phyloP scores from a whole-genome alignment of 1,140 invertebrate species.

The Xylocopa sonorina region DNA sequence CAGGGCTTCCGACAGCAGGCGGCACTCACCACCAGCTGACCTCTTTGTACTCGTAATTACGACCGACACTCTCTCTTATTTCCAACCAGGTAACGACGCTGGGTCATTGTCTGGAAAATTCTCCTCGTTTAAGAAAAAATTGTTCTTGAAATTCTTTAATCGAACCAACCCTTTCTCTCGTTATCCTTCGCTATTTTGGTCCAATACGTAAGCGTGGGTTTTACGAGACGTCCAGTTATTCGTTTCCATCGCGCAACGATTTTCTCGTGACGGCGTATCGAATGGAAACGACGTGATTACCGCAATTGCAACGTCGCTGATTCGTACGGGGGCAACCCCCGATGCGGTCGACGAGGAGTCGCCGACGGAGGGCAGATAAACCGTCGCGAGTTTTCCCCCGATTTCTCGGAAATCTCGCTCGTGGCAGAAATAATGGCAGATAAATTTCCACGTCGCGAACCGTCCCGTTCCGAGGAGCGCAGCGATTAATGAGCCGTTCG shows the following conservation, averaged over 20 bases:
- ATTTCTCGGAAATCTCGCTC: conserved; percentile 52
- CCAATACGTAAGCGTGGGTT: no score
- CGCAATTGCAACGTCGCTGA: conserved; percentile 12
- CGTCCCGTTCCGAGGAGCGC: neutral
- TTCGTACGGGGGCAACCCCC: conserved; percentile 1
- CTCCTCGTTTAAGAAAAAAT: no score
- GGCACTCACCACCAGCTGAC: neutral
- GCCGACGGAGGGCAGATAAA: conserved; percentile 34
- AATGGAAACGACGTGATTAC: conserved; percentile 39
- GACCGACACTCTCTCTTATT: neutral
- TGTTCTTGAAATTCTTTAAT: no score
- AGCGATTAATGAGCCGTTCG: conserved; percentile 17
- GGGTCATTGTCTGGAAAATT: no score
- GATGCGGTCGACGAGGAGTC: neutral
- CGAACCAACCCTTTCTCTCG: no score
- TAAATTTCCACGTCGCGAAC: conserved; percentile 43
- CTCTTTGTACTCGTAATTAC: neutral
- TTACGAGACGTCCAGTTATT: no score
- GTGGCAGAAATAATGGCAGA: conserved; percentile 50
- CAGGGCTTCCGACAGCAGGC: neutral
- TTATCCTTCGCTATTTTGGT: no score
- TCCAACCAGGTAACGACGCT: neutral
- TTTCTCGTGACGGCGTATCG: conserved; percentile 32
- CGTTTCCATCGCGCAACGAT: neutral
- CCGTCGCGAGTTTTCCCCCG: conserved; percentile 33